phyloP scores from a whole-genome alignment of 2,888 invertebrate genomes.

The Neocrepidodera transversa region DNA sequence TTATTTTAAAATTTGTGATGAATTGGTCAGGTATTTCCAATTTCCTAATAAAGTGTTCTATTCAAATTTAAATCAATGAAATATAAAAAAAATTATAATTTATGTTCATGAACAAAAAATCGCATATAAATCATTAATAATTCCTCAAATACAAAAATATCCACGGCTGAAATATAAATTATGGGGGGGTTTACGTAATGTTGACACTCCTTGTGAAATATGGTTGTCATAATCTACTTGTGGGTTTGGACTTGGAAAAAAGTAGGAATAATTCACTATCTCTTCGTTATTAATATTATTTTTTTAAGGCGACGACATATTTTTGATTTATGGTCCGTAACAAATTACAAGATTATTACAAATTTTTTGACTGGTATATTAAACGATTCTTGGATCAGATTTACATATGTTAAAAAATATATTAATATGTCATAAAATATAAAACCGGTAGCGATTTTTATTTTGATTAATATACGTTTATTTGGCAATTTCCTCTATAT shows the following conservation, averaged over 20 bases:
- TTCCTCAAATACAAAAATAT: background rate
- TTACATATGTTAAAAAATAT: background rate
- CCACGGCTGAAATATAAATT: constrained; percentile 17
- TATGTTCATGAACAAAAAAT: too few relatives aligned
- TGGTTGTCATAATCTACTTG: background rate
- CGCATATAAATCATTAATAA: constrained; percentile 10
- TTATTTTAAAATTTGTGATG: too few relatives aligned
- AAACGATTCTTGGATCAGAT: background rate
- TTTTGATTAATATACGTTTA: too few relatives aligned
- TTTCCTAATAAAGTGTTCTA: too few relatives aligned
- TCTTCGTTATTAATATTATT: background rate
- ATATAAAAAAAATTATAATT: too few relatives aligned
- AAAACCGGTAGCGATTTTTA: background rate
- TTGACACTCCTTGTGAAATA: constrained; percentile 25
- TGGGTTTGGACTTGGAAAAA: background rate
- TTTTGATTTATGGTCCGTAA: background rate
- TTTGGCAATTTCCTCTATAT: too few relatives aligned
- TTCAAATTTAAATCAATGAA: too few relatives aligned
- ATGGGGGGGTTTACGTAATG: constrained; percentile 23
- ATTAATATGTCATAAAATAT: background rate
- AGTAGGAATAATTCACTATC: background rate
- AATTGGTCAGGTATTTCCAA: too few relatives aligned
- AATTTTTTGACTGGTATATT: background rate
- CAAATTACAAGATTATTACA: background rate
- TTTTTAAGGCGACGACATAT: background rate